Conservation (phyloP, 2,888 invertebrate genomes). For the Ischnura elegans region DNA sequence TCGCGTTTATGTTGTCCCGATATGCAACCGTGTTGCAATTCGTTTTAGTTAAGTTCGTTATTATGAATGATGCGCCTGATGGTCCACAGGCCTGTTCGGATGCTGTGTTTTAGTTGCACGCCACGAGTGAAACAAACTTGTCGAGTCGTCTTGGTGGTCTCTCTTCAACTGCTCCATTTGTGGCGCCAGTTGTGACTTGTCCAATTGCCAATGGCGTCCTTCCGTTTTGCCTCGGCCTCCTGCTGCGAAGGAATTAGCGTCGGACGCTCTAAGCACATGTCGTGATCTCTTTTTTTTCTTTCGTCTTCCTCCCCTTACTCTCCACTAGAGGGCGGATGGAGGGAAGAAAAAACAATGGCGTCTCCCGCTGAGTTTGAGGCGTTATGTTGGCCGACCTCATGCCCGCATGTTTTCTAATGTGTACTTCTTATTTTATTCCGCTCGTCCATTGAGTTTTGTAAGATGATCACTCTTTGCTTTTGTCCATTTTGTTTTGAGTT, state of each 20-base stretch:
- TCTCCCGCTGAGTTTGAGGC: slow-evolving; percentile 13
- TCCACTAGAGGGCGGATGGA: no score
- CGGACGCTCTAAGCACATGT: neutral
- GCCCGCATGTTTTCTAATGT: neutral
- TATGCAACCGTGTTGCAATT: no score
- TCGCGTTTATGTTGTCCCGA: no score
- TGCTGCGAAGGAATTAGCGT: neutral
- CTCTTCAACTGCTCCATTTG: neutral
- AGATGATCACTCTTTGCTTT: no score
- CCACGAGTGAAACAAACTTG: neutral
- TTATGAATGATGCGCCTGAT: neutral
- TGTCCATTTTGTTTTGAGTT: no score
- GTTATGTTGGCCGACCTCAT: neutral
- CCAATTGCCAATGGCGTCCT: neutral
- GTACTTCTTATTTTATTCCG: neutral
- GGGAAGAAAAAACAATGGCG: neutral
- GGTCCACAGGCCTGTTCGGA: neutral
- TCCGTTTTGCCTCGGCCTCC: neutral
- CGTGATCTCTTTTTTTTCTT: neutral
- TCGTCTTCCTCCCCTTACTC: no score
- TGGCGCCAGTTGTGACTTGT: neutral
- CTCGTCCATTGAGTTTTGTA: neutral
- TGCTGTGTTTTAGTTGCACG: neutral
- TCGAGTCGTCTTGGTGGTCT: no score
- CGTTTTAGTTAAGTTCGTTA: no score